Conservation (phyloP, 2,797 vertebrate genomes). For the Hoplostethus atlanticus region DNA sequence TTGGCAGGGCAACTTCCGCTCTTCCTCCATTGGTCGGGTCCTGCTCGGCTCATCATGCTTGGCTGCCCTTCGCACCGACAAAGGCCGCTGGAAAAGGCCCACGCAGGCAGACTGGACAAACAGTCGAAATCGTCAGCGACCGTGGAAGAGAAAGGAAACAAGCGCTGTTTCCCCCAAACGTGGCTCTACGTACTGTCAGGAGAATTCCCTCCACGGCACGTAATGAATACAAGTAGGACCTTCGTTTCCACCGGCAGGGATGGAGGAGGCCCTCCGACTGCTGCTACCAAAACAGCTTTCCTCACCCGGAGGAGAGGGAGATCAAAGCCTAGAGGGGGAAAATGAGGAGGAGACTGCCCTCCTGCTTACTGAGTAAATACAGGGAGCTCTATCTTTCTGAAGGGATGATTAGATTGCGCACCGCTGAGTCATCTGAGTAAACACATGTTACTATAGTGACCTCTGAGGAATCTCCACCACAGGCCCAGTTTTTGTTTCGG, state of each 20-base stretch:
- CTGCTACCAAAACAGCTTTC: slow-evolving; percentile 61
- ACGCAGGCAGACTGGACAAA: slow-evolving; percentile 18
- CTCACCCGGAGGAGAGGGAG: slow-evolving; percentile 21
- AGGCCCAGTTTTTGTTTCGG: slow-evolving; percentile 25
- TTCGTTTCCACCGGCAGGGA: slow-evolving; percentile 21
- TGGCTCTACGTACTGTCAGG: slow-evolving; percentile 70
- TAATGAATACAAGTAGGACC: slow-evolving; percentile 62
- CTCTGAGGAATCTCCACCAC: slow-evolving; percentile 39
- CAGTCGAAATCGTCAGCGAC: slow-evolving; percentile 62
- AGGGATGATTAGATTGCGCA: slow-evolving; percentile 63
- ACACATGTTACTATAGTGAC: slow-evolving; percentile 50
- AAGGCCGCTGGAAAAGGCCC: slow-evolving; percentile 53
- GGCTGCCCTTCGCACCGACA: slow-evolving; percentile 47
- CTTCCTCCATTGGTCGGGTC: slow-evolving; percentile 24
- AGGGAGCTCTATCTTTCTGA: slow-evolving; percentile 55
- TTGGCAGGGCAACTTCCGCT: slow-evolving; percentile 30
- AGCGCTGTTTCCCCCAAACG: slow-evolving; percentile 54
- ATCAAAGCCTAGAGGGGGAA: slow-evolving; percentile 53
- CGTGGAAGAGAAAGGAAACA: slow-evolving; percentile 57
- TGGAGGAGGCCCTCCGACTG: slow-evolving; percentile 44
- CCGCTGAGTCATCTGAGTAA: slow-evolving; percentile 60
- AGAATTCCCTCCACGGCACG: slow-evolving; percentile 56
- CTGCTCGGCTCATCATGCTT: slow-evolving; percentile 45
- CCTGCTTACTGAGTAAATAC: slow-evolving; percentile 52
- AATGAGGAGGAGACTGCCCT: slow-evolving; percentile 44